Conservation (phyloP, 2,797 vertebrate species). For the Coluber constrictor region DNA sequence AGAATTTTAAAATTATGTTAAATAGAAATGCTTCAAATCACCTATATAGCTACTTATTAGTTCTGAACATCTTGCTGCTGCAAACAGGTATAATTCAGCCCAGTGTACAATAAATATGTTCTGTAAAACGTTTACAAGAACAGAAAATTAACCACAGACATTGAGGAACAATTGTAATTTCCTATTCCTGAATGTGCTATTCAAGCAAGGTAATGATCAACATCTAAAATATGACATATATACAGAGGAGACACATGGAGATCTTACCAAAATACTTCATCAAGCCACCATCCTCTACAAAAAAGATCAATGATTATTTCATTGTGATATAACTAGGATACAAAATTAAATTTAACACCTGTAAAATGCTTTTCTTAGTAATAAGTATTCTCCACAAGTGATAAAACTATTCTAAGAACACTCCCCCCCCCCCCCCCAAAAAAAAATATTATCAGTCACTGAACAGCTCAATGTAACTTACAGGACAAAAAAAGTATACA, state of each 20-base stretch:
- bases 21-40: background rate
- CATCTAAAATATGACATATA: background rate
- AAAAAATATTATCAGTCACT: background rate
- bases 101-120: background rate
- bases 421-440: rapidly evolving
- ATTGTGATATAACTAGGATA: background rate
- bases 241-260: background rate
- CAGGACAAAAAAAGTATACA: background rate
- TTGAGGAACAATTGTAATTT: background rate
- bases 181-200: background rate
- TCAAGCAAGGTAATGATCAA: background rate
- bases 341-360: background rate
- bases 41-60: background rate
- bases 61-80: background rate
- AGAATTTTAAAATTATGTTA: background rate
- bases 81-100: background rate
- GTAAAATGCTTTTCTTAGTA: background rate
- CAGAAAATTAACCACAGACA: background rate
- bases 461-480: background rate
- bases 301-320: background rate
- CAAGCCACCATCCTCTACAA: background rate
- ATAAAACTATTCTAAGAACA: background rate
- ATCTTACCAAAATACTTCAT: background rate
- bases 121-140: background rate
- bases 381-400: background rate